Base-by-base conservation (phyloP, 2,888 invertebrate genomes). In the Balanococcus diminutus region DNA sequence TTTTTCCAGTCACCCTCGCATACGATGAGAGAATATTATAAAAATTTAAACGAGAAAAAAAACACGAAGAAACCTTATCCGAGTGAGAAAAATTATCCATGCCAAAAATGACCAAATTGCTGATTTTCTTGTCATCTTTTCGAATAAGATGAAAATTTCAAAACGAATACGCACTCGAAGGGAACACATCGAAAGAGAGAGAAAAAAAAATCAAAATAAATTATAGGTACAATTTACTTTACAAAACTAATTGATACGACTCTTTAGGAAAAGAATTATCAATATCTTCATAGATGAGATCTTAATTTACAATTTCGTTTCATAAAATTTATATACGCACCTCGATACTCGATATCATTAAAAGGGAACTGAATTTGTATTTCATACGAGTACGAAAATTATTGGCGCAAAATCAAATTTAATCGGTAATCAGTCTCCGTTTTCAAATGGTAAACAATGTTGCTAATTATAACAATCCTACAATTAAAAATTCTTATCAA, bases 361-460 rank as follows among this genome's bases (percentile, higher is more conserved):
- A 67, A 19, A 67, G 28, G 28, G 67, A 67, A 67, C 67, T 67
- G 67, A 67, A 67, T 56, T 56, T 67, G 25, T 67, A 79, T 72
- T 72, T 72, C 32, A 32, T 28, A 19, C 16, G 51, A 31, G n/a
- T 46, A 46, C 16, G 51, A 31, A 25, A 31, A 72, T 72, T 84
- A 72, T 32, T 61, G 36, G 67, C 72, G 75, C 72, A 67, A 84
- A 72, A 67, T 84, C 36, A 67, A 72, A 72, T 56, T 42, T 85
- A 75, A 85, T 85, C 32, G 85, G 85, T 85, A 85, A 85, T 85
- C 85, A 85, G 85, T 85, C 85, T 85, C 85, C 85, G 75, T 85
- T 85, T 84, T 79, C 72, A 85, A 85, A 85, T 85, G 85, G 85
- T 85, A 46, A 85, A 85, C 85, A 79, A 36, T 46, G 75, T 85